These are phyloP conservation scores for Notothenia coriiceps DNA, from an alignment of 2,113 vertebrate genomes.

Conservation along the genomic window DNA sequence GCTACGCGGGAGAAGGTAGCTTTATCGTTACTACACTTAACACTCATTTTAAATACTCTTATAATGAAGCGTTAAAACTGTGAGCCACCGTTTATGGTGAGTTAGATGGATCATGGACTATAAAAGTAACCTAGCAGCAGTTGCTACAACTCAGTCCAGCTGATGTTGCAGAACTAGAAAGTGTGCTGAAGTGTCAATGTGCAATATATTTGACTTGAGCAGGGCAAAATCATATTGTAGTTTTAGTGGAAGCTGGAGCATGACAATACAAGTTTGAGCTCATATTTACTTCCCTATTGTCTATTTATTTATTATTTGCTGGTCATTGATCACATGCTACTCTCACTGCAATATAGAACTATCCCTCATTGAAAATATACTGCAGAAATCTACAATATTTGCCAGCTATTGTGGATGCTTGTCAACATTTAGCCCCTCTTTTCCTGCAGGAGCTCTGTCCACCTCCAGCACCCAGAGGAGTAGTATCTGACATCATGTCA, in stretches of 20 bases:
- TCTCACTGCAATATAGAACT: not conserved
- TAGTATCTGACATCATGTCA: slow-evolving; percentile 80
- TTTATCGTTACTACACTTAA: slow-evolving; percentile 13
- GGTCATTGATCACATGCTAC: not conserved
- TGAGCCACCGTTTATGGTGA: not conserved
- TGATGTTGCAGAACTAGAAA: slow-evolving; percentile 18
- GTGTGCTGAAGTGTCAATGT: not conserved
- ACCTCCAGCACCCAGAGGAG: slow-evolving; percentile 38
- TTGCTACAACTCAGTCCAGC: slow-evolving; percentile 40
- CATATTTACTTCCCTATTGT: not conserved
- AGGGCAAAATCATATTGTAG: not conserved
- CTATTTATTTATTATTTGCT: not conserved
- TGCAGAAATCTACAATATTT: not conserved
- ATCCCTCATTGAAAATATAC: not conserved
- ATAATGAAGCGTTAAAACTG: not conserved
- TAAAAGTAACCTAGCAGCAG: slow-evolving; percentile 26
- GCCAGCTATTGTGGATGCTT: not conserved
- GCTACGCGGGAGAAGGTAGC: slow-evolving; percentile 60
- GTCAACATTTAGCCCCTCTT: slow-evolving; percentile 5
- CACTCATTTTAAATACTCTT: not conserved
- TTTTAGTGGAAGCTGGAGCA: not conserved
- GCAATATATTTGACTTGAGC: not conserved
- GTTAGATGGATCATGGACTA: not conserved
- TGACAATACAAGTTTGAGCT: not conserved
- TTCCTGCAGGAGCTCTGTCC: slow-evolving; percentile 44